phyloP scores from a whole-genome alignment of 2,888 invertebrate genomes.

The Hymenopus coronatus region DNA sequence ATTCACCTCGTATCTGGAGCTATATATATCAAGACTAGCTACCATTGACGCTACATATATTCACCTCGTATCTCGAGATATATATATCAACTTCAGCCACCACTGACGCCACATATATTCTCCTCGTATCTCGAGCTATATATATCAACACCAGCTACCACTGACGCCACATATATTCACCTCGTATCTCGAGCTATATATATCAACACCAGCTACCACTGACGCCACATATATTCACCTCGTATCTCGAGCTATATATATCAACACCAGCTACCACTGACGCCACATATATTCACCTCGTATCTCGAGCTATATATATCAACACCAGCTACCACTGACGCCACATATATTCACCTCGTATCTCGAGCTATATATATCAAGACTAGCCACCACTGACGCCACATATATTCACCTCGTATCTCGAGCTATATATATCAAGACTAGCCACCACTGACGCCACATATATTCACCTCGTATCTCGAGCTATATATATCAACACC shows the following conservation, averaged over 20 bases:
- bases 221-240: too few relatives aligned
- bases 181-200: too few relatives aligned
- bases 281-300: too few relatives aligned
- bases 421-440: too few relatives aligned
- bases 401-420: too few relatives aligned
- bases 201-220: too few relatives aligned
- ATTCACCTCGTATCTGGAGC: background rate
- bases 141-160: background rate
- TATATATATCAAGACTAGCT: background rate
- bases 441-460: too few relatives aligned
- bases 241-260: background rate
- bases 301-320: too few relatives aligned
- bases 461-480: background rate
- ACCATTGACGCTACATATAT: background rate
- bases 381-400: background rate
- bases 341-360: background rate
- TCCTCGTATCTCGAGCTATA: background rate
- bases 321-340: too few relatives aligned
- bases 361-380: background rate
- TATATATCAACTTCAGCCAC: too few relatives aligned
- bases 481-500: background rate
- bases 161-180: background rate
- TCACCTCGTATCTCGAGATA: too few relatives aligned
- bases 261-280: background rate
- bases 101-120: too few relatives aligned